These are phyloP conservation scores for Gobiocypris rarus DNA, from an alignment of 2,113 vertebrate genomes.

Conservation along the genomic window DNA sequence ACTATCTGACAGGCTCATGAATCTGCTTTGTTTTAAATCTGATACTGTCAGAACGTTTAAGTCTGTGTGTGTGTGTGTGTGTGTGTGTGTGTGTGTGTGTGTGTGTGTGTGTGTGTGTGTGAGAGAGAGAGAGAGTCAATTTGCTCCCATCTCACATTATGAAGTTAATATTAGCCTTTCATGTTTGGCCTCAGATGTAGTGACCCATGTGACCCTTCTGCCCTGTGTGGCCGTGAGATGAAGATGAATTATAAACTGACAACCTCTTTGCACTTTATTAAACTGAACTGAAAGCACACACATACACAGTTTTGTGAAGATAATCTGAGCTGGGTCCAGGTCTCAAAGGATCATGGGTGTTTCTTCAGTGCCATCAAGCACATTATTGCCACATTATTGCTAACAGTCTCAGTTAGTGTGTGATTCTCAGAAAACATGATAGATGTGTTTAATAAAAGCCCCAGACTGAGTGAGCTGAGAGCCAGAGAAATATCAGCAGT, in stretches of 20 bases:
- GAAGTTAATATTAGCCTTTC: slow-evolving; percentile 26
- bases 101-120: no score
- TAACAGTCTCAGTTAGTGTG: slow-evolving; percentile 39
- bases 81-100: neutral
- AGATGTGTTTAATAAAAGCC: slow-evolving; percentile 36
- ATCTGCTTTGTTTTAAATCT: neutral
- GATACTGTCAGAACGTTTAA: neutral
- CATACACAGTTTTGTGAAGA: neutral
- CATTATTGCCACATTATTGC: slow-evolving; percentile 37
- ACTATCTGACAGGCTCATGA: neutral
- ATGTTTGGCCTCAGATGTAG: slow-evolving; percentile 19
- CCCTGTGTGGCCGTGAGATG: neutral
- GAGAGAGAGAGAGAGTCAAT: neutral
- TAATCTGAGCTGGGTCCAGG: neutral
- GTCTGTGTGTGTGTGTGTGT: neutral
- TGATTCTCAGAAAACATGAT: slow-evolving; percentile 31
- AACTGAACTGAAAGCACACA: slow-evolving; percentile 15
- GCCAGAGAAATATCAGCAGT: neutral
- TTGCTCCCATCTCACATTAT: neutral
- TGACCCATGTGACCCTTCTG: slow-evolving; percentile 23
- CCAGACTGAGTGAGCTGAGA: neutral
- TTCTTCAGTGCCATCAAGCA: slow-evolving; percentile 27
- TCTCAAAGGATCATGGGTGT: slow-evolving; percentile 18
- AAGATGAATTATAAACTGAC: slow-evolving; percentile 32
- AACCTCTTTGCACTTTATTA: slow-evolving; percentile 35